Evolutionary conservation across 1,140 invertebrate genomes (phyloP).

Genomic region (Venustaconcha ellipsiformis): DNA sequence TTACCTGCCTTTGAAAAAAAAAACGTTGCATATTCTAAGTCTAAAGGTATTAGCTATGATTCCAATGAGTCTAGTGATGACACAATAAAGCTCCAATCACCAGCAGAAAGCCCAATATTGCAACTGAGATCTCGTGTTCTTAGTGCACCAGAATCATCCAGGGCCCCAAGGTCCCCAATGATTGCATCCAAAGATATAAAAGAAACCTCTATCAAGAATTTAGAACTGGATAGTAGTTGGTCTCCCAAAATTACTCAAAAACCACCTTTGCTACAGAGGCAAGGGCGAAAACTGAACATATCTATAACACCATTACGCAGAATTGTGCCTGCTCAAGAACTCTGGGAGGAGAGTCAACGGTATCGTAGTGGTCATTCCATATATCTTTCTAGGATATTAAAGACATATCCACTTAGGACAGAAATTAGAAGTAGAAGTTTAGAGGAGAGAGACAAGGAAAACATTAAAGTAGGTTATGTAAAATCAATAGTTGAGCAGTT

Average conservation of each 20-base stretch:
- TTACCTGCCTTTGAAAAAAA: no score
- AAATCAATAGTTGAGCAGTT: conserved; percentile 55
- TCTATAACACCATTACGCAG: conserved; percentile 33
- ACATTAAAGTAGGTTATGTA: conserved; percentile 54
- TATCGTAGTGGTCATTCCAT: conserved; percentile 59
- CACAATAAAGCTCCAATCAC: conserved; percentile 22
- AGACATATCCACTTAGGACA: conserved; percentile 49
- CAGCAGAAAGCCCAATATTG: conserved; percentile 15
- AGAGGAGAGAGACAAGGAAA: conserved; percentile 53
- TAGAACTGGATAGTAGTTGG: not conserved
- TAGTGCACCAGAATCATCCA: no score
- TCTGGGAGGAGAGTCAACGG: conserved; percentile 59
- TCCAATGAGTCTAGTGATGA: conserved; percentile 33
- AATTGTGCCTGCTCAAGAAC: conserved; percentile 61
- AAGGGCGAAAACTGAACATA: conserved; percentile 19
- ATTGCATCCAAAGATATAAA: no score
- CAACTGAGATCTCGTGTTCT: no score
- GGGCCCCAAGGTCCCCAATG: no score
- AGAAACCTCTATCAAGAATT: no score
- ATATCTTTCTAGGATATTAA: conserved; percentile 54
- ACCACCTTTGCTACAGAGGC: conserved; percentile 5
- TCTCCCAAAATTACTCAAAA: conserved; percentile 13
- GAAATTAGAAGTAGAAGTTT: conserved; percentile 25
- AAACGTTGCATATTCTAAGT: not conserved
- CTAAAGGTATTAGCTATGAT: conserved; percentile 15